Evolutionary conservation across 2,113 vertebrate species (phyloP).

Genomic region (Piprites chloris): DNA sequence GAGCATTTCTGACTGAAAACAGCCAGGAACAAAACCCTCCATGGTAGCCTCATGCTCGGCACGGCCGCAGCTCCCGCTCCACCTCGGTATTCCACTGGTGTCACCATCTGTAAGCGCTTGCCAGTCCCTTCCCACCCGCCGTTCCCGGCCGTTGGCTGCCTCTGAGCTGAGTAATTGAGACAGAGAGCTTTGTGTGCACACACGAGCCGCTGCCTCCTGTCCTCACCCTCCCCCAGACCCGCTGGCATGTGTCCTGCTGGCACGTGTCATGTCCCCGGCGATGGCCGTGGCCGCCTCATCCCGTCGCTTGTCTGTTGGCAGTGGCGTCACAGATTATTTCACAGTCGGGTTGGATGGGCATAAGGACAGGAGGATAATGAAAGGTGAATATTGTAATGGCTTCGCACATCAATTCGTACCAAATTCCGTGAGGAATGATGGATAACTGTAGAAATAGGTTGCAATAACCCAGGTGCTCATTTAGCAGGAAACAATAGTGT

Average conservation of each 20-base stretch:
- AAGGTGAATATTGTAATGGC: neutral
- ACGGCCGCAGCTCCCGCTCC: neutral
- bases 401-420: neutral
- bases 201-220: accelerated
- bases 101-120: neutral
- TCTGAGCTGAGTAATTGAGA: neutral
- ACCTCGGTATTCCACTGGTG: neutral
- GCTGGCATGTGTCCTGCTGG: neutral
- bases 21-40: neutral
- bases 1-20: neutral
- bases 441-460: neutral
- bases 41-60: accelerated
- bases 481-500: neutral
- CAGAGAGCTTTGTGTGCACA: neutral
- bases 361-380: neutral
- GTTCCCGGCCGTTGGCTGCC: neutral
- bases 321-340: neutral
- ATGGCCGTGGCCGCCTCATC: accelerated
- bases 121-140: neutral
- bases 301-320: accelerated
- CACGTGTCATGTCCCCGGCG: accelerated
- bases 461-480: neutral
- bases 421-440: neutral
- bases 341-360: neutral
- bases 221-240: neutral